A percentile compares a stretch with the other conserved stretches of the same genome.
Conservation (phyloP, 1,140 invertebrate genomes). For the Drosophila takahashii region DNA sequence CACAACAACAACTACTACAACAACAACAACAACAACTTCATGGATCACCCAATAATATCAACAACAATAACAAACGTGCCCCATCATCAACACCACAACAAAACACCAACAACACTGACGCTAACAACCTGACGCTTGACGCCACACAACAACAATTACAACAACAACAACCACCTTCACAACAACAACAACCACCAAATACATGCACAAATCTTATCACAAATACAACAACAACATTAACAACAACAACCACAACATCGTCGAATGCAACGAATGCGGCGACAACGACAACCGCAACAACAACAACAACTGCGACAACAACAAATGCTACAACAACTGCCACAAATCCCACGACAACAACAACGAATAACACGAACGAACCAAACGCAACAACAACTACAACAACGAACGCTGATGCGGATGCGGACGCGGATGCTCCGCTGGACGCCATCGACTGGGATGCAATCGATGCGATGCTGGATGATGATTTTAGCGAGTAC, state of each 20-base stretch:
- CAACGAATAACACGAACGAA: constrained; percentile 53
- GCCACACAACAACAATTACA: constrained; percentile 55
- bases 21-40: constrained; percentile 74
- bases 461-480: constrained; percentile 81
- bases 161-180: constrained; percentile 42
- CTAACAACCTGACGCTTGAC: constrained; percentile 74
- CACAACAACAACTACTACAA: constrained; percentile 58
- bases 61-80: constrained; percentile 69
- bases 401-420: constrained; percentile 51
- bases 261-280: constrained; percentile 75
- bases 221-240: constrained; percentile 67
- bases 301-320: constrained; percentile 54
- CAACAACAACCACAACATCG: constrained; percentile 77
- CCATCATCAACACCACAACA: constrained; percentile 69
- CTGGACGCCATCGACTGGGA: constrained; percentile 83
- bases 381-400: constrained; percentile 57
- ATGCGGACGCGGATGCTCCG: constrained; percentile 74
- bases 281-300: constrained; percentile 62
- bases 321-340: constrained; percentile 75
- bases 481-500: constrained; percentile 84
- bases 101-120: constrained; percentile 63
- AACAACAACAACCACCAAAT: constrained; percentile 55
- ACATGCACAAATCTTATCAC: constrained; percentile 75
- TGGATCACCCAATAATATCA: constrained; percentile 78
- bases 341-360: constrained; percentile 65